A percentile compares a stretch with the other conserved stretches of the same genome.
phyloP scores from a whole-genome alignment of 1,140 invertebrate species.

The Lysiphlebus fabarum region DNA sequence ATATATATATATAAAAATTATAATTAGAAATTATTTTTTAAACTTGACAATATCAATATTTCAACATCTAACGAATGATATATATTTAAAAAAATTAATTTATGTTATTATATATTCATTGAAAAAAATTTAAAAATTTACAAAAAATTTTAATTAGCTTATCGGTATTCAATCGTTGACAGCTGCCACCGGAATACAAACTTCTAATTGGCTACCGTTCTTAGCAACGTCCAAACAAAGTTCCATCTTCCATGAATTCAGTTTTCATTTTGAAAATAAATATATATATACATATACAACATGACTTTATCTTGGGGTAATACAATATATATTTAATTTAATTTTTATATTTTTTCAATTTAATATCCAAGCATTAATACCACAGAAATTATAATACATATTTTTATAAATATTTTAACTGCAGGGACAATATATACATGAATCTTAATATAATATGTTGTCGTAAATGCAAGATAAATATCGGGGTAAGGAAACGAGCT shows the following conservation, averaged over 20 bases:
- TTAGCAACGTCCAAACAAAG: background rate
- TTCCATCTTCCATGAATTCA: conserved; percentile 7
- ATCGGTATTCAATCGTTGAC: conserved; percentile 47
- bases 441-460: no score
- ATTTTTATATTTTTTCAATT: no score
- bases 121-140: conserved; percentile 31
- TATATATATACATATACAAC: no score
- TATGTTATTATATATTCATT: background rate
- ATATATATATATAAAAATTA: no score
- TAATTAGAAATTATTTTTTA: no score
- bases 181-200: conserved; percentile 48
- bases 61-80: conserved; percentile 12
- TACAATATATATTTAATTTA: no score
- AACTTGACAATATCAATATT: conserved; percentile 1
- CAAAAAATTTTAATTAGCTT: conserved; percentile 57
- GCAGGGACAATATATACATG: no score
- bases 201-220: conserved; percentile 46
- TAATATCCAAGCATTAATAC: no score
- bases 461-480: conserved; percentile 15
- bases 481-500: conserved; percentile 9
- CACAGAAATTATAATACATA: no score
- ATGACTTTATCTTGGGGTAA: no score
- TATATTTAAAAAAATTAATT: background rate
- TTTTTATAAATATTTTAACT: no score
- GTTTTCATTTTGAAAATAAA: conserved; percentile 32